A percentile compares a stretch with the other conserved stretches of the same genome.
phyloP scores from a whole-genome alignment of 2,797 vertebrate genomes.

The Kryptolebias ocellatus region DNA sequence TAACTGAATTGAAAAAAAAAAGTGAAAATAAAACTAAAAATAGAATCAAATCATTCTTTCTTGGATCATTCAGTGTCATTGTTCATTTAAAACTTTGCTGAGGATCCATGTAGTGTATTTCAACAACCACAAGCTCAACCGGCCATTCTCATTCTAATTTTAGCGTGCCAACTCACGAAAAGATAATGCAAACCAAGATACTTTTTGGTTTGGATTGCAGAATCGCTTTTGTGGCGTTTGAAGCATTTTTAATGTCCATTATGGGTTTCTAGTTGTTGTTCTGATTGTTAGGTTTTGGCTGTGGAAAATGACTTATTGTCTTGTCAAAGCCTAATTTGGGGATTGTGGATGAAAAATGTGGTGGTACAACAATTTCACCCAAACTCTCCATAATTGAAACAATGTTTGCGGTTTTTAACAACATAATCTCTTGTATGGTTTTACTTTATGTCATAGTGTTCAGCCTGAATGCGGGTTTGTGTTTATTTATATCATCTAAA shows the following conservation, averaged over 20 bases:
- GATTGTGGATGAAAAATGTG: constrained; percentile 27
- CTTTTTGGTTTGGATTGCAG: constrained; percentile 10
- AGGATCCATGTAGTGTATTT: background rate
- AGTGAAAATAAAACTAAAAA: too few relatives aligned
- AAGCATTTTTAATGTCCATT: constrained; percentile 31
- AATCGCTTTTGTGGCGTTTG: constrained; percentile 10
- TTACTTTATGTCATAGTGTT: background rate
- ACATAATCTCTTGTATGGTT: background rate
- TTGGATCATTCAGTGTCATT: too few relatives aligned
- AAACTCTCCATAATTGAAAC: constrained; percentile 18
- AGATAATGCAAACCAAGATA: constrained; percentile 7
- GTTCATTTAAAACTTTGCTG: too few relatives aligned
- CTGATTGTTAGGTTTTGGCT: constrained; percentile 32
- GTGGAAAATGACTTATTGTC: constrained; percentile 8
- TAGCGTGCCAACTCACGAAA: background rate
- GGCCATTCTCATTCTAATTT: constrained; percentile 30
- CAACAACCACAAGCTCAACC: constrained; percentile 13
- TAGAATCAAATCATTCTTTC: too few relatives aligned
- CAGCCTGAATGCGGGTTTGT: background rate
- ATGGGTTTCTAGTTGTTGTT: constrained; percentile 35
- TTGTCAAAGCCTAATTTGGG: constrained; percentile 30
- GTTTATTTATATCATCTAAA: constrained; percentile 1
- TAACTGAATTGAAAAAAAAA: too few relatives aligned
- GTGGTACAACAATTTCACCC: constrained; percentile 12
- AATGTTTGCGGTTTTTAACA: constrained; percentile 16